These are phyloP conservation scores for Platichthys flesus DNA, from an alignment of 2,113 vertebrate genomes.

Conservation along the genomic window DNA sequence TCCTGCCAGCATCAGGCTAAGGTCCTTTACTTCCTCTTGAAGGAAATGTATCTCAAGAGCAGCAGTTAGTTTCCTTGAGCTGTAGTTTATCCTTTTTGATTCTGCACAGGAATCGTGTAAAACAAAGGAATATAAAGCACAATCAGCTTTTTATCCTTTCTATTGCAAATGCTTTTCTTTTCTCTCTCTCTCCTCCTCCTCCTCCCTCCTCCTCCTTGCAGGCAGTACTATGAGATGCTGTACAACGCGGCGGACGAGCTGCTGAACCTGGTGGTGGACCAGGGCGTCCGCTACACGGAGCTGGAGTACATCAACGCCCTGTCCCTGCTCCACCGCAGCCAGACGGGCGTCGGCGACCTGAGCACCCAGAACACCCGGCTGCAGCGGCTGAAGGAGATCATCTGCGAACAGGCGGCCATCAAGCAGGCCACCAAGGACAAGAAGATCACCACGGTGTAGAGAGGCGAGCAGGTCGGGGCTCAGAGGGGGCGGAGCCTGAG, in stretches of 20 bases:
- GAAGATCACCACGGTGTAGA: constrained; percentile 96
- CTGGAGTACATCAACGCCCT: constrained; percentile 97
- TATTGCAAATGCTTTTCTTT: not conserved
- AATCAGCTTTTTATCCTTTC: not conserved
- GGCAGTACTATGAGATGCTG: constrained; percentile 99
- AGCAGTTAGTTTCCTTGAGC: not conserved
- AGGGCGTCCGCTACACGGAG: constrained; percentile 97
- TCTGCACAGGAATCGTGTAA: constrained; percentile 18
- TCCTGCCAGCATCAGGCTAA: constrained; percentile 23
- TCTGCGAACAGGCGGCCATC: constrained; percentile 97
- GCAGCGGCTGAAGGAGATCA: constrained; percentile 97
- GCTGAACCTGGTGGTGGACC: constrained; percentile 97
- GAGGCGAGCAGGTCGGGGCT: not conserved
- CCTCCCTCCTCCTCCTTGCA: constrained; percentile 39
- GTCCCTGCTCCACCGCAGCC: constrained; percentile 94
- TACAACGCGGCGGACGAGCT: constrained; percentile 97
- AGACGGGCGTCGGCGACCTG: constrained; percentile 96
- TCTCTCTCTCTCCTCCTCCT: not conserved
- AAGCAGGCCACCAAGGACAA: constrained; percentile 99
- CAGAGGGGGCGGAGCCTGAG: not conserved
- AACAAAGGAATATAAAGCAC: constrained; percentile 14
- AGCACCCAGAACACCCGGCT: constrained; percentile 93
- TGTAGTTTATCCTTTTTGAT: constrained; percentile 47
- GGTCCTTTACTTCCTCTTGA: constrained; percentile 58
- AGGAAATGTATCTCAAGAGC: constrained; percentile 51